These are phyloP conservation scores for Epinephelus fuscoguttatus DNA, from an alignment of 2,113 vertebrate species.

Conservation along the genomic window DNA sequence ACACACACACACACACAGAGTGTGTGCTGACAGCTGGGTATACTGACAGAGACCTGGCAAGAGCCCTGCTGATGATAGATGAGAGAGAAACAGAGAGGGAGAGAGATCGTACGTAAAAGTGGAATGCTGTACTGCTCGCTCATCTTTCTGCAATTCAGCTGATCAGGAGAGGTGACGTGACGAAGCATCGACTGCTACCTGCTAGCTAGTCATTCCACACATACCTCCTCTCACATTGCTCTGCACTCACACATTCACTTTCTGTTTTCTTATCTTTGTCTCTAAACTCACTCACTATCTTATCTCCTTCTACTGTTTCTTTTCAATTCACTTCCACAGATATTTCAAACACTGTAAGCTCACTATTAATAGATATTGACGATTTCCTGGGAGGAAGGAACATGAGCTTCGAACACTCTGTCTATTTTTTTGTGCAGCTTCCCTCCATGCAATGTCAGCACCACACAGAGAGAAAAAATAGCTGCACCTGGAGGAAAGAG, in stretches of 20 bases:
- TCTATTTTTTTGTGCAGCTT: not conserved
- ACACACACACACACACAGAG: not conserved
- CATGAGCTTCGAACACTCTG: not conserved
- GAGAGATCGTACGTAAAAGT: not conserved
- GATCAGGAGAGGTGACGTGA: not conserved
- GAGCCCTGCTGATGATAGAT: not conserved
- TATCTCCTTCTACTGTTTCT: not conserved
- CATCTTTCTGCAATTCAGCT: not conserved
- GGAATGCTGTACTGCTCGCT: conserved; percentile 11
- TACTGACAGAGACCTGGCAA: not conserved
- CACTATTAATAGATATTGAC: not conserved
- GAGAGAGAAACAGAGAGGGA: not conserved
- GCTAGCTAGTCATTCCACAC: conserved; percentile 12
- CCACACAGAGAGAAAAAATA: not conserved
- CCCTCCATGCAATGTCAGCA: not conserved
- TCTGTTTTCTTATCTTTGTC: not conserved
- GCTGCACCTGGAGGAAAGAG: not conserved
- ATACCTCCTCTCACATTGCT: conserved; percentile 25
- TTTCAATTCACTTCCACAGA: not conserved
- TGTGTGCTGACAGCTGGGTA: not conserved
- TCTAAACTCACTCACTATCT: not conserved
- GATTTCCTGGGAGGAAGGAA: conserved; percentile 7
- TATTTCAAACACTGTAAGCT: not conserved
- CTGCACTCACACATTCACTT: not conserved
- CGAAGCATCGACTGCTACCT: not conserved